Percentiles rank a stretch among this genome's conserved stretches.
Conservation (phyloP, 1,140 invertebrate species). For the Choristoneura fumiferana region DNA sequence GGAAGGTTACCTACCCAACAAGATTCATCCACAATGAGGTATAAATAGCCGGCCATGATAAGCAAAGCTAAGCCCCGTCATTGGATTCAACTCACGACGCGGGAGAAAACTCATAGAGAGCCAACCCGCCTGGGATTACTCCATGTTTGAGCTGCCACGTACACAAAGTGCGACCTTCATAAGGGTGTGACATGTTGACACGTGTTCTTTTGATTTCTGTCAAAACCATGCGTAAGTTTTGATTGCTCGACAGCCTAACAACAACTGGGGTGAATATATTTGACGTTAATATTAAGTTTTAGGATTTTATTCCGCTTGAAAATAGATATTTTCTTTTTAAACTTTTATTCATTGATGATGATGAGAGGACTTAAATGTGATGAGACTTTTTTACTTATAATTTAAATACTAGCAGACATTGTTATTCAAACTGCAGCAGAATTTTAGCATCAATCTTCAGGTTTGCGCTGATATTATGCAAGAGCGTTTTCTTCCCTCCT, state of each 20-base stretch:
- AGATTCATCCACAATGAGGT: conserved; percentile 12
- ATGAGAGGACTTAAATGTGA: too few species aligned
- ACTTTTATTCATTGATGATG: too few species aligned
- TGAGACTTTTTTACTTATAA: too few species aligned
- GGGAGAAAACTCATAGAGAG: conserved; percentile 9
- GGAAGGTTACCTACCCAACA: neutral
- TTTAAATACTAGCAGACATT: too few species aligned
- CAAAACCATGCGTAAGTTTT: neutral
- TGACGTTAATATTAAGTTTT: too few species aligned
- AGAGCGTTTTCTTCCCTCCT: conserved; percentile 5
- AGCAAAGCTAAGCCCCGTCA: conserved; percentile 15
- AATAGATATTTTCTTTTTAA: too few species aligned
- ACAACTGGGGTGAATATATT: too few species aligned
- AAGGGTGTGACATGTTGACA: conserved; percentile 2
- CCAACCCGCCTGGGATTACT: conserved; percentile 7
- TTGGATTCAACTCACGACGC: conserved; percentile 13
- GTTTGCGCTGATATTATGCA: conserved; percentile 22
- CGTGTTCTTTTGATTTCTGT: conserved; percentile 4
- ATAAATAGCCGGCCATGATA: conserved; percentile 9
- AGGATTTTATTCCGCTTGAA: too few species aligned
- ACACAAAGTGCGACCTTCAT: neutral
- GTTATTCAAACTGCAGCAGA: neutral
- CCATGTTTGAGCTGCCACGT: neutral
- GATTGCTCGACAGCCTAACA: too few species aligned
- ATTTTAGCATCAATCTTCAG: conserved; percentile 40